phyloP scores from a whole-genome alignment of 2,113 vertebrate species.

The Macroglossus sobrinus region DNA sequence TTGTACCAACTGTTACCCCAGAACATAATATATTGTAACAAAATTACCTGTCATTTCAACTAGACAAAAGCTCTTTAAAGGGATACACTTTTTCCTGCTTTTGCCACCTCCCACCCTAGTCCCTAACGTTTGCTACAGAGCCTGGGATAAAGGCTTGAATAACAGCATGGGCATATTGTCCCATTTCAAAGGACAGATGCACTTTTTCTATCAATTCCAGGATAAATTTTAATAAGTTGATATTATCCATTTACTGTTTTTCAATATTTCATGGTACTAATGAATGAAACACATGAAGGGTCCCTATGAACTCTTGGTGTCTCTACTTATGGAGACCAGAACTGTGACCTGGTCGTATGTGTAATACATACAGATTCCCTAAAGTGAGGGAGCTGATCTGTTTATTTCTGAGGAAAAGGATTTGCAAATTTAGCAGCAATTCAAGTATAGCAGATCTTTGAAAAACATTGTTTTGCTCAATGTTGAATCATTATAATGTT shows the following conservation, averaged over 20 bases:
- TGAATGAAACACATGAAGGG: not conserved
- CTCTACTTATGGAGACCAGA: not conserved
- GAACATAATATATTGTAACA: not conserved
- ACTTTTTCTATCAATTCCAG: not conserved
- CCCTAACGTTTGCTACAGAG: not conserved
- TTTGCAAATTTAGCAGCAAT: not conserved
- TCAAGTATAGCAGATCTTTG: not conserved
- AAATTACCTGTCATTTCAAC: not conserved
- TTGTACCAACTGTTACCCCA: not conserved
- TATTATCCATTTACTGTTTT: not conserved
- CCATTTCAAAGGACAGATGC: not conserved
- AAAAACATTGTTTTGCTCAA: not conserved
- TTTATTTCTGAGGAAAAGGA: not conserved
- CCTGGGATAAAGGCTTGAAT: not conserved
- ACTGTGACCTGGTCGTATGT: not conserved
- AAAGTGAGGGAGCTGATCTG: not conserved
- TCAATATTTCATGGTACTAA: not conserved
- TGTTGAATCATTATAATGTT: not conserved
- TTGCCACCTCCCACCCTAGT: too few relatives aligned
- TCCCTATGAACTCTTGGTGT: not conserved
- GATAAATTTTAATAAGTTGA: not conserved
- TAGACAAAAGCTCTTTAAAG: not conserved
- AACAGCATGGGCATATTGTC: not conserved
- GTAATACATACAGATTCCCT: not conserved
- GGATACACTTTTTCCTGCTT: not conserved